Evolutionary conservation across 2,113 vertebrate genomes (phyloP).

Genomic region (Sceloporus undulatus): DNA sequence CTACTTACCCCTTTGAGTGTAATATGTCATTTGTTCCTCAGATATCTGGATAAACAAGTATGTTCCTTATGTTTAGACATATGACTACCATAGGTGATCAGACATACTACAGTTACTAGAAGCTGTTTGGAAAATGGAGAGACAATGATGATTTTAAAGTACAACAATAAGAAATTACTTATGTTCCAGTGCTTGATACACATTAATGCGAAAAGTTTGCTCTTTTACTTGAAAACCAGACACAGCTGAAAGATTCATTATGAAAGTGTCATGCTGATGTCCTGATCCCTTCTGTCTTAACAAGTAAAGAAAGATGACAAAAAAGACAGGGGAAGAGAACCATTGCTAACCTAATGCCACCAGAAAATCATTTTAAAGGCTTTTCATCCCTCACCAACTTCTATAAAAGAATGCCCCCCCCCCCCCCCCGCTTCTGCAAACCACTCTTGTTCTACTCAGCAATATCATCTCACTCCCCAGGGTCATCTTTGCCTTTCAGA

Average conservation of each 20-base stretch:
- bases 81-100: background rate
- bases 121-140: background rate
- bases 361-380: conserved; percentile 56
- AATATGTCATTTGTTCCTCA: background rate
- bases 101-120: background rate
- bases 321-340: conserved; percentile 40
- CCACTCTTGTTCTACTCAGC: conserved; percentile 58
- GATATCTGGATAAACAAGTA: background rate
- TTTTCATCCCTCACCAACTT: conserved; percentile 47
- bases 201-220: conserved; percentile 38
- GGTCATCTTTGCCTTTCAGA: conserved; percentile 68
- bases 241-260: conserved; percentile 47
- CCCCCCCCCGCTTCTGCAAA: conserved; percentile 25
- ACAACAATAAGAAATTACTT: background rate
- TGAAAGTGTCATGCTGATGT: conserved; percentile 42
- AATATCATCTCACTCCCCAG: conserved; percentile 69
- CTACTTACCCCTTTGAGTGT: no score
- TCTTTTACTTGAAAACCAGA: conserved; percentile 32
- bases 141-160: conserved; percentile 7
- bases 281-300: background rate
- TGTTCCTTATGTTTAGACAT: background rate
- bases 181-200: conserved; percentile 27
- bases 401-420: conserved; percentile 42
- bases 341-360: conserved; percentile 34
- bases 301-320: conserved; percentile 41